Conservation (phyloP, 1,140 invertebrate species). For the Batillaria attramentaria region DNA sequence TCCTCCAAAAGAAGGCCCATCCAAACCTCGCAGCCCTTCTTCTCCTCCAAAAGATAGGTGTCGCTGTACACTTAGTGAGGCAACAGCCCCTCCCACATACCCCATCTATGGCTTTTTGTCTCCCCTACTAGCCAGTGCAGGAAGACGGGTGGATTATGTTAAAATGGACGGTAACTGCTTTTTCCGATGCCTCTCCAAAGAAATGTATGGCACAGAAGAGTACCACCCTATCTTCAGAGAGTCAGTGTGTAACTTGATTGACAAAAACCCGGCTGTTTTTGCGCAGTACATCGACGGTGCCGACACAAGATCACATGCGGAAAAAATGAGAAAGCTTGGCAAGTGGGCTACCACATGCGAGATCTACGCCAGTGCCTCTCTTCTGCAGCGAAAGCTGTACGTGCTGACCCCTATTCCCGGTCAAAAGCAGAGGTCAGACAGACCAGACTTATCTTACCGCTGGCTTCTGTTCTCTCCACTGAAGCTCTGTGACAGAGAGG, state of each 20-base stretch:
- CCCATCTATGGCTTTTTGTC: neutral
- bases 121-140: constrained; percentile 32
- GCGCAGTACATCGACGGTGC: neutral
- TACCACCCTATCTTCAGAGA: neutral
- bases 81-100: neutral
- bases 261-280: constrained; percentile 37
- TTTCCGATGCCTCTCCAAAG: constrained; percentile 64
- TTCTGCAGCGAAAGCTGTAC: constrained; percentile 59
- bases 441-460: neutral
- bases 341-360: neutral
- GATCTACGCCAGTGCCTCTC: constrained; percentile 51
- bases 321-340: constrained; percentile 44
- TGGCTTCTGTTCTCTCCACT: neutral
- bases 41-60: neutral
- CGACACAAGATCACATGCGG: constrained; percentile 26
- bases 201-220: constrained; percentile 42
- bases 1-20: no score
- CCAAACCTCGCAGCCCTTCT: no score
- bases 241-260: constrained; percentile 49
- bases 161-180: constrained; percentile 66
- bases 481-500: neutral
- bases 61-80: neutral
- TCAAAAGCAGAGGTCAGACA: neutral
- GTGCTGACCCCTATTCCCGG: constrained; percentile 59
- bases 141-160: constrained; percentile 59